phyloP scores from a whole-genome alignment of 2,888 invertebrate genomes.

The Parnassius glacialis region DNA sequence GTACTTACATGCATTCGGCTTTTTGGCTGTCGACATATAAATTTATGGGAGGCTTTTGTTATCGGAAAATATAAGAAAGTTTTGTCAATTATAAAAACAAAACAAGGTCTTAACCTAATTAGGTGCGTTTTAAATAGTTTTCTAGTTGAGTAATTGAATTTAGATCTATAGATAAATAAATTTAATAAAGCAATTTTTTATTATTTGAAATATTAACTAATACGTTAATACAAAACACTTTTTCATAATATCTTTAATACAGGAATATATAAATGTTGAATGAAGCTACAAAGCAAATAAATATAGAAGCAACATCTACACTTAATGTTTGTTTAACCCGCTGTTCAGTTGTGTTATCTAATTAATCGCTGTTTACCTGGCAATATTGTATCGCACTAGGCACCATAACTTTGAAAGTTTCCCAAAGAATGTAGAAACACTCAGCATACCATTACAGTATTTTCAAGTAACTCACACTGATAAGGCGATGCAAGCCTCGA shows the following conservation, averaged over 20 bases:
- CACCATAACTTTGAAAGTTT: conserved; percentile 9
- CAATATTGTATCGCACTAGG: not conserved
- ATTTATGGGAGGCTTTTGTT: not conserved
- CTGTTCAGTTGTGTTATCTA: not conserved
- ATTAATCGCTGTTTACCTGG: not conserved
- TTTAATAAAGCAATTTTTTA: too few species aligned
- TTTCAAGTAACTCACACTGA: conserved; percentile 23
- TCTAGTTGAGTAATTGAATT: too few species aligned
- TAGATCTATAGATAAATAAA: too few species aligned
- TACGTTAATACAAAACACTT: too few species aligned
- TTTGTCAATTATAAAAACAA: too few species aligned
- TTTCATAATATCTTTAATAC: too few species aligned
- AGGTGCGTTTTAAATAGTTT: too few species aligned
- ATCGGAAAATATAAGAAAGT: not conserved
- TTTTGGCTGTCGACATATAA: conserved; percentile 5
- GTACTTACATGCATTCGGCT: conserved; percentile 25
- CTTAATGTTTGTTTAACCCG: not conserved
- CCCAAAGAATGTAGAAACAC: conserved; percentile 13
- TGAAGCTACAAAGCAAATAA: not conserved
- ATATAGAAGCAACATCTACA: not conserved
- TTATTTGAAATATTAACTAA: too few species aligned
- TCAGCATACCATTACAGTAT: conserved; percentile 13
- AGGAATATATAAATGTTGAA: too few species aligned
- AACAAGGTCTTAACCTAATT: too few species aligned
- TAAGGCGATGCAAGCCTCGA: conserved; percentile 21